Conservation (phyloP, 2,113 vertebrate genomes). For the Apaloderma vittatum region DNA sequence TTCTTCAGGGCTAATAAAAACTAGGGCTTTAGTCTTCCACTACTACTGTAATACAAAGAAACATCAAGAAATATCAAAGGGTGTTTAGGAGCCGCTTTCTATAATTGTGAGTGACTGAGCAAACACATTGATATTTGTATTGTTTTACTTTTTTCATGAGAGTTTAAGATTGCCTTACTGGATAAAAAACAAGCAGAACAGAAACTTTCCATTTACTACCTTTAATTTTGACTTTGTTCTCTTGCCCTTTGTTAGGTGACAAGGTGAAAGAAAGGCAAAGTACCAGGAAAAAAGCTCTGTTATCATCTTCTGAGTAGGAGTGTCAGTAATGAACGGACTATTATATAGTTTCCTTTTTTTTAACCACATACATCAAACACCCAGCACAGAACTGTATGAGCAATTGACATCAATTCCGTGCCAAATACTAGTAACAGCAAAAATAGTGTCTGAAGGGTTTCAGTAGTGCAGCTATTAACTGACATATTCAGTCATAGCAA, state of each 20-base stretch:
- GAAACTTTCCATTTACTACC: background rate
- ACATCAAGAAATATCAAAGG: background rate
- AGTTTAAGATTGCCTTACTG: slow-evolving; percentile 2
- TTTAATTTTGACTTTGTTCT: slow-evolving; percentile 25
- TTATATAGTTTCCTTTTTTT: background rate
- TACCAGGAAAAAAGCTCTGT: background rate
- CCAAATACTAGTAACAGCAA: background rate
- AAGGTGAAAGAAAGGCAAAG: slow-evolving; percentile 38
- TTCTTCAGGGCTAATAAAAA: background rate
- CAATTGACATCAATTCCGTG: background rate
- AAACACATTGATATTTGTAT: slow-evolving; percentile 33
- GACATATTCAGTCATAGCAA: background rate
- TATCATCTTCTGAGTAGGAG: background rate
- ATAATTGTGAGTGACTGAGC: background rate
- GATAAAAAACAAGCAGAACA: slow-evolving; percentile 43
- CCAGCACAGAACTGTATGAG: background rate
- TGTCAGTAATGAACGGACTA: background rate
- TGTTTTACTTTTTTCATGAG: background rate
- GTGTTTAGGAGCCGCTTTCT: background rate
- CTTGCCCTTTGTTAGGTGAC: slow-evolving; percentile 4
- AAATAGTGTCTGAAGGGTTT: background rate
- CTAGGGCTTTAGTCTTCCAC: background rate
- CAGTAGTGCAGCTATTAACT: background rate
- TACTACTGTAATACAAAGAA: background rate
- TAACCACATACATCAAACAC: slow-evolving; percentile 3